A percentile compares a stretch with the other conserved stretches of the same genome.
These are phyloP conservation scores for Drosophila lacertosa DNA, from an alignment of 1,140 invertebrate genomes.

Conservation along the genomic window DNA sequence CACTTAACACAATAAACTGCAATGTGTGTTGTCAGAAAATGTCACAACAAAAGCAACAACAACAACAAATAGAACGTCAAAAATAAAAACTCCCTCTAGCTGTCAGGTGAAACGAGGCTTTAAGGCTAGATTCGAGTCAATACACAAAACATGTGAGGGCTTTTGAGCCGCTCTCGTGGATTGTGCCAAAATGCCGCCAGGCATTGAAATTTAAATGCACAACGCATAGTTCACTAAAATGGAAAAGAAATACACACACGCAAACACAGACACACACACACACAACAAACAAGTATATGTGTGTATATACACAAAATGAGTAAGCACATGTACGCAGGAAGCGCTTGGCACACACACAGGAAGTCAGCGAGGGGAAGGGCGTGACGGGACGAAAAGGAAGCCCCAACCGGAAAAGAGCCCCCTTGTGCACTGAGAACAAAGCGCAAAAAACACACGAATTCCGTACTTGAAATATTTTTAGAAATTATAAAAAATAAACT, in stretches of 20 bases:
- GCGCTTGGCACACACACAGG: conserved; percentile 32
- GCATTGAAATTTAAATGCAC: conserved; percentile 78
- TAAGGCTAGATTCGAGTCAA: conserved; percentile 27
- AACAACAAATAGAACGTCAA: conserved; percentile 20
- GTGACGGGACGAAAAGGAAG: conserved; percentile 1
- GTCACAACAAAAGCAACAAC: conserved; percentile 29
- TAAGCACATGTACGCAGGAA: conserved; percentile 47
- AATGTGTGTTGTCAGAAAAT: conserved; percentile 51
- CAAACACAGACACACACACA: conserved; percentile 3
- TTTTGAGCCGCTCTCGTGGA: conserved; percentile 1
- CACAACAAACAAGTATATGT: background rate
- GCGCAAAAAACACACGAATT: conserved; percentile 8
- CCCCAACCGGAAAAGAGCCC: background rate
- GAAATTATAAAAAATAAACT: background rate
- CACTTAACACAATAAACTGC: conserved; percentile 45
- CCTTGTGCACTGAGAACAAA: conserved; percentile 20
- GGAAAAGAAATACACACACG: conserved; percentile 16
- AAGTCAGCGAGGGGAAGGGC: conserved; percentile 39
- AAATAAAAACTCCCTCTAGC: conserved; percentile 14
- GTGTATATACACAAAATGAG: conserved; percentile 24
- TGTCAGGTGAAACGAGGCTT: conserved; percentile 36
- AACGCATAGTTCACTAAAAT: conserved; percentile 57
- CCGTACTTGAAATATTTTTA: background rate
- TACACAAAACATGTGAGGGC: conserved; percentile 22
- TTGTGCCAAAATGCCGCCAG: conserved; percentile 51